Evolutionary conservation across 1,140 invertebrate genomes (phyloP).

Genomic region (Drosophila aff.): DNA sequence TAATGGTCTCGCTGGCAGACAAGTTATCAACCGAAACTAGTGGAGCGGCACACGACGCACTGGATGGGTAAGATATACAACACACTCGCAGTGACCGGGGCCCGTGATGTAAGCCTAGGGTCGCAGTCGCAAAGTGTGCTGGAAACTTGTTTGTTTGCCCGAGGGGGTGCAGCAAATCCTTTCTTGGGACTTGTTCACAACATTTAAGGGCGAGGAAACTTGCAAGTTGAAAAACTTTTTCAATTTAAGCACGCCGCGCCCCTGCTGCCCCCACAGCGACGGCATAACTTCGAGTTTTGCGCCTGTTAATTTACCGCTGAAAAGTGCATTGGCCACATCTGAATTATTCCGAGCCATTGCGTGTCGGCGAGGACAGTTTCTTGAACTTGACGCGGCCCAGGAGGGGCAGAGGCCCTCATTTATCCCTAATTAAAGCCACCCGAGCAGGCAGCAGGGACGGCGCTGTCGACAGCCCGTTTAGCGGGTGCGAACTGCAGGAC

Average conservation of each 20-base stretch:
- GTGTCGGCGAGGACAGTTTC: constrained; percentile 49
- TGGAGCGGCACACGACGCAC: background rate
- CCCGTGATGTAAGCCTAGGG: background rate
- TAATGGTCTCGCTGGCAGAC: background rate
- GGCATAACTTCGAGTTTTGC: constrained; percentile 26
- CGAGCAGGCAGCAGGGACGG: constrained; percentile 23
- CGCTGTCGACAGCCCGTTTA: constrained; percentile 65
- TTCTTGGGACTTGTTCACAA: constrained; percentile 47
- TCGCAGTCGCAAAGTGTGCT: constrained; percentile 13
- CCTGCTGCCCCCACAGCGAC: constrained; percentile 5
- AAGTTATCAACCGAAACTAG: background rate
- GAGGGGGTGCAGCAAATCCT: constrained; percentile 64
- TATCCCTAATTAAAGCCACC: constrained; percentile 54
- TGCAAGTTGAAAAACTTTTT: constrained; percentile 76
- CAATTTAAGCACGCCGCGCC: constrained; percentile 65
- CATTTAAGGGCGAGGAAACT: constrained; percentile 57
- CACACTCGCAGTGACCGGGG: constrained; percentile 9
- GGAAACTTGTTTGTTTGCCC: constrained; percentile 35
- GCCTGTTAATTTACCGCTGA: constrained; percentile 75
- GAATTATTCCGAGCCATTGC: constrained; percentile 70
- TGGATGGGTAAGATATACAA: background rate
- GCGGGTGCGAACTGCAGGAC: constrained; percentile 40
- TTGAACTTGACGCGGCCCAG: constrained; percentile 31
- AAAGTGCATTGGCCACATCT: constrained; percentile 75
- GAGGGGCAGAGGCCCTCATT: constrained; percentile 23